These are phyloP conservation scores for Enteromius anoplus DNA, from an alignment of 2,797 vertebrate genomes.

Conservation along the genomic window DNA sequence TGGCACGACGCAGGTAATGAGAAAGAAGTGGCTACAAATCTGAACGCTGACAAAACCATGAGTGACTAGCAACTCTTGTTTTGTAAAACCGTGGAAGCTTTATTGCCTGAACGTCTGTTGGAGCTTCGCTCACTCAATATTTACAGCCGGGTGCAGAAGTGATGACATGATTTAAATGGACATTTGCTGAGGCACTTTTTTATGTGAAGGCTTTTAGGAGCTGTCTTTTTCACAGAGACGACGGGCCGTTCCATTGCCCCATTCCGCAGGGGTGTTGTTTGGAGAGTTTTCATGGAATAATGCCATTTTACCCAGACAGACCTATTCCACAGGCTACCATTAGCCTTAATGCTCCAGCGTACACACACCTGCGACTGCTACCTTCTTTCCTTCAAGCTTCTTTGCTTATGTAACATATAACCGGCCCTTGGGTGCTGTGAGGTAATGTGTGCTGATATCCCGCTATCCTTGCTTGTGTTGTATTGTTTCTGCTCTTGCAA, in stretches of 20 bases:
- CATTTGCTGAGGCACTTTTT: slow-evolving; percentile 61
- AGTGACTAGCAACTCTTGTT: slow-evolving; percentile 41
- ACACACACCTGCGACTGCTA: slow-evolving; percentile 71
- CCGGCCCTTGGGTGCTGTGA: slow-evolving; percentile 65
- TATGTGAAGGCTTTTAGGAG: slow-evolving; percentile 60
- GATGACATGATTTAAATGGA: slow-evolving; percentile 59
- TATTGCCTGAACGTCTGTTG: slow-evolving; percentile 45
- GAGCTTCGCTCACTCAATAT: slow-evolving; percentile 54
- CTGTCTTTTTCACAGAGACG: slow-evolving; percentile 55
- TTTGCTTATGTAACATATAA: slow-evolving; percentile 66
- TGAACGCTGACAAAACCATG: slow-evolving; percentile 29
- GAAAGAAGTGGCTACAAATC: slow-evolving; percentile 42
- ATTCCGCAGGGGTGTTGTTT: slow-evolving; percentile 52
- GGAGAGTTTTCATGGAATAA: slow-evolving; percentile 48
- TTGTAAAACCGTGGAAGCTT: slow-evolving; percentile 29
- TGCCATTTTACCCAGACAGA: slow-evolving; percentile 58
- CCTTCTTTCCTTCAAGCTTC: slow-evolving; percentile 67
- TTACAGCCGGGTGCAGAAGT: slow-evolving; percentile 54
- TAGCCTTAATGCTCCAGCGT: slow-evolving; percentile 62
- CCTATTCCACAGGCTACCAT: slow-evolving; percentile 46
- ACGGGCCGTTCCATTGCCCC: slow-evolving; percentile 59
- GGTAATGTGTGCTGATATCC: slow-evolving; percentile 64
- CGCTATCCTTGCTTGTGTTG: slow-evolving; percentile 59
- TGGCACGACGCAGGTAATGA: slow-evolving; percentile 37
- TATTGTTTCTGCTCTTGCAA: slow-evolving; percentile 35